Conservation (phyloP, 2,888 invertebrate genomes). For the Poecilus cupreus region DNA sequence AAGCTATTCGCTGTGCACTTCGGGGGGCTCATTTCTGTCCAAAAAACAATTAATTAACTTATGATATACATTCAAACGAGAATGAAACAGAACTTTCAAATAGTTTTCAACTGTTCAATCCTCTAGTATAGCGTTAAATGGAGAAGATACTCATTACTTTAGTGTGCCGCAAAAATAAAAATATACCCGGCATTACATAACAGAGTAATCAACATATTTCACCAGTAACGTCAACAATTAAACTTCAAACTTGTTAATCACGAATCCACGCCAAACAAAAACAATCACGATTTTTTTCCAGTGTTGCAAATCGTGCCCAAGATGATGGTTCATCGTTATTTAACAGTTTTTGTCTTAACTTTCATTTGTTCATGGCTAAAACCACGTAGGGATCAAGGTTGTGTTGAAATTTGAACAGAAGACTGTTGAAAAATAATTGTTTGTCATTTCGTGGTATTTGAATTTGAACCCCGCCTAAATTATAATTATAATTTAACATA, state of each 20-base stretch:
- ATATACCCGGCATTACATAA: conserved; percentile 3
- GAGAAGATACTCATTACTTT: too few relatives aligned
- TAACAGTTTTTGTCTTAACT: conserved; percentile 35
- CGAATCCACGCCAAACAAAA: not conserved
- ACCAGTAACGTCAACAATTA: not conserved
- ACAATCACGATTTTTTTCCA: conserved; percentile 7
- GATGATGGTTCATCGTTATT: conserved; percentile 15
- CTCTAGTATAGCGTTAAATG: too few relatives aligned
- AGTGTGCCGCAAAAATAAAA: conserved; percentile 5
- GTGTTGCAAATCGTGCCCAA: not conserved
- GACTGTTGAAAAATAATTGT: not conserved
- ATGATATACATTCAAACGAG: too few relatives aligned
- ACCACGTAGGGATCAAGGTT: conserved; percentile 37
- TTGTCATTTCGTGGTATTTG: not conserved
- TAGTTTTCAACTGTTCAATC: too few relatives aligned
- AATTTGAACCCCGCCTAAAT: conserved; percentile 9
- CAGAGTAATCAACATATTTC: conserved; percentile 4
- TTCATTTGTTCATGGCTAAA: conserved; percentile 45
- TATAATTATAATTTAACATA: not conserved
- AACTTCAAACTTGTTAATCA: not conserved
- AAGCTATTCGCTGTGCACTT: too few relatives aligned
- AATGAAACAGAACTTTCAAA: too few relatives aligned
- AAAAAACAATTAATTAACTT: too few relatives aligned
- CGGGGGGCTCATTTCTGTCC: too few relatives aligned
- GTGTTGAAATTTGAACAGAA: not conserved